These are phyloP conservation scores for Antigone vipio DNA, from an alignment of 2,113 vertebrate genomes.

Conservation along the genomic window DNA sequence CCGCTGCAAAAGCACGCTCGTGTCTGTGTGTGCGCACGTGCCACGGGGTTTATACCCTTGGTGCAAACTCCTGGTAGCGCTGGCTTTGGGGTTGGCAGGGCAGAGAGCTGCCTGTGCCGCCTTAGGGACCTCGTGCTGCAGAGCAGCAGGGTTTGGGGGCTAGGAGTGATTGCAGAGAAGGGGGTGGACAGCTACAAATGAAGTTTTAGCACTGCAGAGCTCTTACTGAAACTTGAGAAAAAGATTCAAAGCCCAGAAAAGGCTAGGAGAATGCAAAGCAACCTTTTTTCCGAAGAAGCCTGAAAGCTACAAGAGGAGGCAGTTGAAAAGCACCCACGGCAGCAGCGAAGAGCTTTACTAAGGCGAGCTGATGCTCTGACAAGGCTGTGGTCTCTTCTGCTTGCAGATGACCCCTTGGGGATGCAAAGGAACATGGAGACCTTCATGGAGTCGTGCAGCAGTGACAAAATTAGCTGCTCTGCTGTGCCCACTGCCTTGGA, in stretches of 20 bases:
- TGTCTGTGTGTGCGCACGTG: rapidly evolving
- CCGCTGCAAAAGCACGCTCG: rapidly evolving
- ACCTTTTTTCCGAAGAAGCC: background rate
- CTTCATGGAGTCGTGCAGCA: constrained; percentile 79
- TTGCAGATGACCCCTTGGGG: constrained; percentile 67
- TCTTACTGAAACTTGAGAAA: background rate
- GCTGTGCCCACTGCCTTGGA: constrained; percentile 59
- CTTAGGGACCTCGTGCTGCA: background rate
- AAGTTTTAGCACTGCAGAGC: background rate
- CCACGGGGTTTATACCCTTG: background rate
- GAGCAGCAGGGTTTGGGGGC: background rate
- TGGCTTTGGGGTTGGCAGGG: background rate
- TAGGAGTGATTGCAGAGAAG: background rate
- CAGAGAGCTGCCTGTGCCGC: background rate
- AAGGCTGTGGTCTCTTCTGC: background rate
- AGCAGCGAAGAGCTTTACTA: background rate
- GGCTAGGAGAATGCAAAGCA: rapidly evolving
- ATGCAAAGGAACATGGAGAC: constrained; percentile 72
- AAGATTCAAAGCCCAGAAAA: background rate
- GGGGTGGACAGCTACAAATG: background rate
- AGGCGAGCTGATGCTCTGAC: background rate
- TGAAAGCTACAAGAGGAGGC: background rate
- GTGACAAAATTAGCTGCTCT: constrained; percentile 82
- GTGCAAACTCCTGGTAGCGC: background rate
- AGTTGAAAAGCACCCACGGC: background rate